Base-by-base conservation (phyloP, 2,113 vertebrate species). In the Melanotaenia duboulayi region DNA sequence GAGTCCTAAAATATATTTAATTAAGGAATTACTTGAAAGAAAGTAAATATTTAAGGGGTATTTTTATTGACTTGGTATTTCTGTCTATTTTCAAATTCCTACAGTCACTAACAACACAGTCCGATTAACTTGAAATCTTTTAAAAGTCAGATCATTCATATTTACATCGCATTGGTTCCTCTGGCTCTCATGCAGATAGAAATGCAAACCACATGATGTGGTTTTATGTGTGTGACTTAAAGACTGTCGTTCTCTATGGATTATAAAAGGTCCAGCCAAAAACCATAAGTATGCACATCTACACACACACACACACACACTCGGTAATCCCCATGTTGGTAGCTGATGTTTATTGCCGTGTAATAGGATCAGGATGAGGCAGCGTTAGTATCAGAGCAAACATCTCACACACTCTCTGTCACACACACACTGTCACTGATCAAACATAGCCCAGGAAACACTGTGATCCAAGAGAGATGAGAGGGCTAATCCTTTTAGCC, bases 291-390 rank as follows among this genome's bases (percentile, higher is more conserved):
- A 84, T 52, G n/a, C 65, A 74, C 72, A 73, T 71, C 58, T 51
- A 35, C 32, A 35, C 32, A 35, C 32, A 35, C 65, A 78, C 32
- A 56, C 56, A 70, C 77, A 78, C 85, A 60, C 75, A 71, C 77
- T 76, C 83, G 50, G 76, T 95, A 87, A 95, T 94, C 95, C 94
- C 89, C 89, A 82, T 92, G 94, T 93, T 90, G 92, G 88, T 89
- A 90, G 90, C 90, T 90, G 86, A 69, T 92, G 92, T 92, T 95
- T 95, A 95, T 95, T 96, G 95, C 93, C 95, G 86, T 95, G 92
- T 95, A 96, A 95, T 95, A 94, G 95, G 94, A 95, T 96, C 94
- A 93, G 92, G 81, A 92, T 94, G 91, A 95, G 91, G 94, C 92
- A 89, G 90, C 83, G 86, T 94, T 94, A 90, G 90, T 94, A 94